A percentile compares a stretch with the other conserved stretches of the same genome.
These are phyloP conservation scores for Callipepla squamata DNA, from an alignment of 2,113 vertebrate genomes.

Conservation along the genomic window DNA sequence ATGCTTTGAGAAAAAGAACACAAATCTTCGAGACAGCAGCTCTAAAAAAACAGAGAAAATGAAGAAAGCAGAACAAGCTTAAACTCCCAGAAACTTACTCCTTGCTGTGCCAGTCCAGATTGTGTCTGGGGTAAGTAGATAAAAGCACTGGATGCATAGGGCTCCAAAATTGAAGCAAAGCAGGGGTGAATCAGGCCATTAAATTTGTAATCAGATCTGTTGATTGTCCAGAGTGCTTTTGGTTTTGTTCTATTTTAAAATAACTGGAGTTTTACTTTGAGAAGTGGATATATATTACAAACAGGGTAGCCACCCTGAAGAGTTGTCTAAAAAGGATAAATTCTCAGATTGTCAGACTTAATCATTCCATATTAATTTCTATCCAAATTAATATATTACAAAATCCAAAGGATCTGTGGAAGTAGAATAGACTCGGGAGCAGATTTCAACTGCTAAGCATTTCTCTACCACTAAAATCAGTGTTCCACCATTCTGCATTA, in stretches of 20 bases:
- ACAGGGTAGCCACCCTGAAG: not conserved
- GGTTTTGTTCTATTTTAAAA: constrained; percentile 15
- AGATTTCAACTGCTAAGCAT: not conserved
- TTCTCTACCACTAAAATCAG: not conserved
- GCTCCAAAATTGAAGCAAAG: constrained; percentile 42
- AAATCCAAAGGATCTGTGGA: not conserved
- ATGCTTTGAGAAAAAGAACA: not conserved
- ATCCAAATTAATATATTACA: not conserved
- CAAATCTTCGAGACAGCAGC: constrained; percentile 27
- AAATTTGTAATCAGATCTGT: constrained; percentile 29
- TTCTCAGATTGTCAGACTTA: not conserved
- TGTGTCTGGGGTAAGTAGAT: constrained; percentile 17
- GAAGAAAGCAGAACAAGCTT: not conserved
- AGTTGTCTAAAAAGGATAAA: not conserved
- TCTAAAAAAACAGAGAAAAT: not conserved
- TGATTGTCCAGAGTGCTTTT: not conserved
- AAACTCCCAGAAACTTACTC: constrained; percentile 23
- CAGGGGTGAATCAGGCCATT: constrained; percentile 17
- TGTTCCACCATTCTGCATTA: not conserved
- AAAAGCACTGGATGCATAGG: constrained; percentile 31
- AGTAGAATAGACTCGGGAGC: not conserved
- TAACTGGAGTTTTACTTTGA: not conserved
- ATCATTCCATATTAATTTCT: not conserved
- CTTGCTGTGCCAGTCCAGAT: constrained; percentile 31
- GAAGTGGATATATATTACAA: not conserved